A percentile compares a stretch with the other conserved stretches of the same genome.
Conservation (phyloP, 2,797 vertebrate species). For the Acanthiza pusilla region DNA sequence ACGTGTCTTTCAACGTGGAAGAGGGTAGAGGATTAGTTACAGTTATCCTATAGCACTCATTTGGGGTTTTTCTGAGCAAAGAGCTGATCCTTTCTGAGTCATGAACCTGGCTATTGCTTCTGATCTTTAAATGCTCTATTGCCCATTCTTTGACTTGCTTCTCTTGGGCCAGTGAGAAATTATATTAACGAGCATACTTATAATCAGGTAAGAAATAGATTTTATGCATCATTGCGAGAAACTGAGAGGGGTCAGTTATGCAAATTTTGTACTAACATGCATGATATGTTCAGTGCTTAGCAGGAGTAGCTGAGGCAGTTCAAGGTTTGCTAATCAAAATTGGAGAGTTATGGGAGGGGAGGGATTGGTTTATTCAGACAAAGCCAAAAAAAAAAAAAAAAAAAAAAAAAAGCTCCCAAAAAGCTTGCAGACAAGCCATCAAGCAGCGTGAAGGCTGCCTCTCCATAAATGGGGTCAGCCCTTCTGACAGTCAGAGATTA, state of each 20-base stretch:
- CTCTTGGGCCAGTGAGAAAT: not conserved
- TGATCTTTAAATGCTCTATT: not conserved
- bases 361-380: not conserved
- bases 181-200: not conserved
- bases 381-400: not conserved
- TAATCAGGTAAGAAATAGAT: not conserved
- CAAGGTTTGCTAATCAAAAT: not conserved
- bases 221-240: not conserved
- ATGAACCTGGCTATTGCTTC: not conserved
- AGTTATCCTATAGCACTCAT: accelerated
- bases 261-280: not conserved
- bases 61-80: not conserved
- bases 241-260: not conserved
- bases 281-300: accelerated
- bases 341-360: not conserved
- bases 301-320: not conserved
- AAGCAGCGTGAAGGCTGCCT: not conserved
- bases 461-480: not conserved
- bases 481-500: not conserved
- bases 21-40: not conserved
- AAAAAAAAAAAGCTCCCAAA: not conserved
- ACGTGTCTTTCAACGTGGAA: not conserved
- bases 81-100: not conserved
- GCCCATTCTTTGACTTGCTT: not conserved
- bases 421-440: not conserved